Evolutionary conservation across 2,888 invertebrate genomes (phyloP), one percentile per base, ranked within the genome.

Genomic region (Pyrgus malvae): DNA sequence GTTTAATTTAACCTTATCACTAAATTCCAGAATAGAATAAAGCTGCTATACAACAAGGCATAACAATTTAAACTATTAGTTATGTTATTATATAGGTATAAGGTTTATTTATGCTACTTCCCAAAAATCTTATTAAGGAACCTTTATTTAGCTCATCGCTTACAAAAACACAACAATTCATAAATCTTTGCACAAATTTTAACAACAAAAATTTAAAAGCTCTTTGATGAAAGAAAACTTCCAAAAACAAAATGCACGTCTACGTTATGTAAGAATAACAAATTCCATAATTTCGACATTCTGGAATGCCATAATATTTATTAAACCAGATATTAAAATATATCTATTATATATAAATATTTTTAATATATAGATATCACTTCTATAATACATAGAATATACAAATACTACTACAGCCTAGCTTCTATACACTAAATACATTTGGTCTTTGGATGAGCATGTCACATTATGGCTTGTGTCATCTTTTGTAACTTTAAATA

Each of bases 401-500:
- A 80, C 69, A 77, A 76, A 78, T 59, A n/a, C n/a, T 58, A 76
- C 83, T 86, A 88, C 72, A 78, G 70, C 73, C 84, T 89, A 89
- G 82, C 80, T 71, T 82, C 64, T 74, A 76, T 87, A 86, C 73
- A 76, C 83, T 88, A 87, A 80, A 80, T 79, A 85, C 82, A 85
- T 85, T 88, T 89, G 89, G 89, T 90, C 89, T 90, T 89, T 88
- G 87, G 88, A 84, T 88, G 88, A 87, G 86, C 87, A 78, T 86
- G 83, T 87, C 78, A 86, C 81, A 72, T 79, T 85, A 88, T 88
- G 88, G 88, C 86, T 76, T 83, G 76, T 80, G 78, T 83, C 78
- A 80, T 83, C 76, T 79, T 78, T 46, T 82, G 76, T 82, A 75
- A 76, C 69, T 80, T 78, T 83, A 80, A 81, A 85, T 76, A 78